Percentiles rank a stretch among this genome's conserved stretches.
Conservation (phyloP, 2,888 invertebrate genomes). For the Formica aserva region DNA sequence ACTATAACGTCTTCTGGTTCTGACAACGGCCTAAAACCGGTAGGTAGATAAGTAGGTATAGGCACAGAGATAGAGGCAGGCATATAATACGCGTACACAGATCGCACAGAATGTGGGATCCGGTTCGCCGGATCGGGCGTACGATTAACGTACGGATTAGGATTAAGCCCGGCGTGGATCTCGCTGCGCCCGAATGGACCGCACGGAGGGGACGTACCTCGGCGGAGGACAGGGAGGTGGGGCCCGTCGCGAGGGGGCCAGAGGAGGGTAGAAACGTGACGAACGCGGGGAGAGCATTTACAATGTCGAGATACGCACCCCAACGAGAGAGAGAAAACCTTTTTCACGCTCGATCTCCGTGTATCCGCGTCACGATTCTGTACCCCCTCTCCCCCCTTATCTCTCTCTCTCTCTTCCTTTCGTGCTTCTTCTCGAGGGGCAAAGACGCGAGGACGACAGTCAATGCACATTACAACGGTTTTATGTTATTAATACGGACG, state of each 20-base stretch:
- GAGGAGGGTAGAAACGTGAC: slow-evolving; percentile 21
- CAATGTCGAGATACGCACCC: slow-evolving; percentile 69
- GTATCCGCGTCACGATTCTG: slow-evolving; percentile 71
- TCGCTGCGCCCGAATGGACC: slow-evolving; percentile 69
- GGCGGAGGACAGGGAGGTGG: neutral
- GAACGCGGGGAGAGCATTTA: slow-evolving; percentile 38
- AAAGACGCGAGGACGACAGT: slow-evolving; percentile 66
- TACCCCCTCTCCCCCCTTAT: slow-evolving; percentile 67
- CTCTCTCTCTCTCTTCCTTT: slow-evolving; percentile 36
- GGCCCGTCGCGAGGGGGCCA: neutral
- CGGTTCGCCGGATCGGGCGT: slow-evolving; percentile 77
- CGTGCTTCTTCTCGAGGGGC: neutral
- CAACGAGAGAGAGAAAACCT: slow-evolving; percentile 57
- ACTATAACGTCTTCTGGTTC: slow-evolving; percentile 21
- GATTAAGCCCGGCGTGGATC: slow-evolving; percentile 81
- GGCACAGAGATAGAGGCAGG: slow-evolving; percentile 16
- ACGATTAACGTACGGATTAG: slow-evolving; percentile 85
- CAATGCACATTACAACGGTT: slow-evolving; percentile 83
- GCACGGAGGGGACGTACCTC: slow-evolving; percentile 57
- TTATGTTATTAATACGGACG: slow-evolving; percentile 82
- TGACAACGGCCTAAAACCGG: slow-evolving; percentile 61
- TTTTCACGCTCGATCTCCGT: slow-evolving; percentile 78
- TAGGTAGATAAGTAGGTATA: slow-evolving; percentile 40
- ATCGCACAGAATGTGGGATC: slow-evolving; percentile 64
- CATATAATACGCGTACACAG: slow-evolving; percentile 35